Percentiles rank a stretch among this genome's conserved stretches.
Evolutionary conservation across 64 coral and sea anemone species (phyloP).

Genomic region (Platygyra sinensis): DNA sequence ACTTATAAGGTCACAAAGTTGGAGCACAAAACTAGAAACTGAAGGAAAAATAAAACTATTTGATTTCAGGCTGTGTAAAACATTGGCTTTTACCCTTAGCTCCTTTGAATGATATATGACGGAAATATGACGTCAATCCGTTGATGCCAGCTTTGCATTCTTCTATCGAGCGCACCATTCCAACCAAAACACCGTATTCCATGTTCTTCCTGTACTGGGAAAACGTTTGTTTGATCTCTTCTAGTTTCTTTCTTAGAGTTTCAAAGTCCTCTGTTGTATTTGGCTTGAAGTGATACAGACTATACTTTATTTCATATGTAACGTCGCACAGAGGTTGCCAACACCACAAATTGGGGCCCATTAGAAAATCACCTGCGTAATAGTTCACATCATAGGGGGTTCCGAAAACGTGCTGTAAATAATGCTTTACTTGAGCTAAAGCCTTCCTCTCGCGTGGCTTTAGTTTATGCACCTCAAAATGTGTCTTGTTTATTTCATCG

Average conservation of each 20-base stretch:
- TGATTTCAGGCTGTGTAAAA: too few relatives aligned
- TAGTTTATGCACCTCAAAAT: slow-evolving; percentile 40
- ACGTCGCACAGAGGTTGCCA: slow-evolving; percentile 56
- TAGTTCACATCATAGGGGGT: slow-evolving; percentile 48
- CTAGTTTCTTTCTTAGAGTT: neutral
- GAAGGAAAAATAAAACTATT: too few relatives aligned
- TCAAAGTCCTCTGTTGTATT: neutral
- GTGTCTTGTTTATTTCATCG: slow-evolving; percentile 14
- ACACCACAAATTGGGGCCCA: slow-evolving; percentile 81
- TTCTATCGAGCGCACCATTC: slow-evolving; percentile 57
- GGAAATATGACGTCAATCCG: slow-evolving; percentile 1
- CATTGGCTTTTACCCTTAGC: neutral
- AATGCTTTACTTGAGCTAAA: slow-evolving; percentile 72
- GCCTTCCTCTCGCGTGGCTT: slow-evolving; percentile 89
- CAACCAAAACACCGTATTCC: slow-evolving; percentile 16
- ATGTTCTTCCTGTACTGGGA: slow-evolving; percentile 32
- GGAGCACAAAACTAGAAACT: too few relatives aligned
- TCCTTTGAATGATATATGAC: slow-evolving; percentile 15
- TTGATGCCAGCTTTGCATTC: slow-evolving; percentile 52
- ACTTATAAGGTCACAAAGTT: too few relatives aligned
- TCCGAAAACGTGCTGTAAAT: slow-evolving; percentile 61
- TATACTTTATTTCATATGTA: neutral
- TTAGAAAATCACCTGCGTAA: slow-evolving; percentile 49
- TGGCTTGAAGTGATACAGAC: neutral
- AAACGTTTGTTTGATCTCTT: slow-evolving; percentile 19